These are phyloP conservation scores for Fistularia commersonii DNA, from an alignment of 2,797 vertebrate genomes.

Conservation along the genomic window DNA sequence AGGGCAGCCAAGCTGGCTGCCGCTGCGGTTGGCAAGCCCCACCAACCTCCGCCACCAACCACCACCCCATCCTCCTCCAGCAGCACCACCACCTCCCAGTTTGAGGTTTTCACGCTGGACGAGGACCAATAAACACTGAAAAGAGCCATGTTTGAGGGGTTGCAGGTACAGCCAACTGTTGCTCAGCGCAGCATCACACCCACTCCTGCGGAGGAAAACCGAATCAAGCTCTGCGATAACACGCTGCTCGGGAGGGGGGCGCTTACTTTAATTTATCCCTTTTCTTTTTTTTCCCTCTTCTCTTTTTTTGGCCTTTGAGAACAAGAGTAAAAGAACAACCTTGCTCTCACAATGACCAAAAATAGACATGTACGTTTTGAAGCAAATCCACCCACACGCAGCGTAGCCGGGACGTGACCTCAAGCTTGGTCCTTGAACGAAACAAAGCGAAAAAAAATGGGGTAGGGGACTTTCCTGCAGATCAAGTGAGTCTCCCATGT, in stretches of 20 bases:
- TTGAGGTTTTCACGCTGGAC: conserved; percentile 54
- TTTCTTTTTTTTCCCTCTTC: no score
- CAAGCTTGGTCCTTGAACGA: conserved; percentile 31
- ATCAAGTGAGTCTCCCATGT: conserved; percentile 45
- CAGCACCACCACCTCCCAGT: conserved; percentile 33
- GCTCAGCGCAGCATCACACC: conserved; percentile 35
- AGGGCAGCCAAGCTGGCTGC: conserved; percentile 44
- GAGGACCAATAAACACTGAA: conserved; percentile 68
- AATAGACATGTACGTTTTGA: conserved; percentile 49
- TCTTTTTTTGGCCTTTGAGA: no score
- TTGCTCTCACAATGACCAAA: conserved; percentile 45
- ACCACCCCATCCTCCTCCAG: no score
- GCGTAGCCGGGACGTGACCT: conserved; percentile 36
- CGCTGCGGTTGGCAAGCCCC: conserved; percentile 34
- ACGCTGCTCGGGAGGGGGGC: no score
- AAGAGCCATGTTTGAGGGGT: conserved; percentile 62
- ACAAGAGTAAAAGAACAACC: no score
- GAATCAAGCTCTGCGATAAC: no score
- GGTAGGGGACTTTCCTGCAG: conserved; percentile 59
- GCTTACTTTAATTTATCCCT: no score
- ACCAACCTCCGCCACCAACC: no score
- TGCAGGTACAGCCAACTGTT: conserved; percentile 45
- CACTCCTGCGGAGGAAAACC: conserved; percentile 27
- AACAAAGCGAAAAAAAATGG: no score
- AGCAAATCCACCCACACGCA: conserved; percentile 48